A percentile compares a stretch with the other conserved stretches of the same genome.
Conservation (phyloP, 2,888 invertebrate genomes). For the Caenorhabditis plicata region DNA sequence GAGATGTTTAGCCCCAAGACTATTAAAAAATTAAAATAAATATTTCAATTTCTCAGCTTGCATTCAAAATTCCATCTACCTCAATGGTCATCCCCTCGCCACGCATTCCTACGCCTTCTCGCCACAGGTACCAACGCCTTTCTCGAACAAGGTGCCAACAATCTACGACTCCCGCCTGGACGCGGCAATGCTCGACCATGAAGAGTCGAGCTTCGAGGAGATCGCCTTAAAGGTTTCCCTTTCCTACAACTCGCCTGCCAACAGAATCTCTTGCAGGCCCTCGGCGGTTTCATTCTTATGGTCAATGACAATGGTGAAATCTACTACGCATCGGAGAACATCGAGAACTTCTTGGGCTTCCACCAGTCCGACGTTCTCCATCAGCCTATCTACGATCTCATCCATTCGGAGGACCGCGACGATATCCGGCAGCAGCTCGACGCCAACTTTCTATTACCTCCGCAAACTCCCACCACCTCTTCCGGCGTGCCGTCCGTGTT, state of each 20-base stretch:
- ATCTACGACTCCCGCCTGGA: slow-evolving; percentile 44
- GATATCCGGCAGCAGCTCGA: slow-evolving; percentile 70
- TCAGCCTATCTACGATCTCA: slow-evolving; percentile 96
- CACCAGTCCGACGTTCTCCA: slow-evolving; percentile 99
- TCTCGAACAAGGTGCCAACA: slow-evolving; percentile 41
- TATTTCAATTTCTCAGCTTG: slow-evolving; percentile 43
- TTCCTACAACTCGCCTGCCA: not conserved
- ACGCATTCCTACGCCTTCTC: slow-evolving; percentile 35
- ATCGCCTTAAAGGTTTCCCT: slow-evolving; percentile 52
- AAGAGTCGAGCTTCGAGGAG: slow-evolving; percentile 53
- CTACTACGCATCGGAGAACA: slow-evolving; percentile 98
- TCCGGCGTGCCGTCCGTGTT: not conserved
- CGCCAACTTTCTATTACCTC: slow-evolving; percentile 31
- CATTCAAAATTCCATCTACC: slow-evolving; percentile 23
- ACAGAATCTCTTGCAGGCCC: slow-evolving; percentile 75
- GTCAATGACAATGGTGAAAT: slow-evolving; percentile 93
- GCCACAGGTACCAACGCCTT: slow-evolving; percentile 24
- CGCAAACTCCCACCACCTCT: not conserved
- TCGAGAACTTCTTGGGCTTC: slow-evolving; percentile 98
- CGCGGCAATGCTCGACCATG: slow-evolving; percentile 48
- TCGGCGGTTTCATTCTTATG: slow-evolving; percentile 98
- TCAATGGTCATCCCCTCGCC: slow-evolving; percentile 27
- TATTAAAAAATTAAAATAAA: too few relatives aligned
- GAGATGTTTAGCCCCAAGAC: too few relatives aligned
- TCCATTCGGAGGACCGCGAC: slow-evolving; percentile 98